phyloP scores from a whole-genome alignment of 2,113 vertebrate species.

The Podarcis raffonei region DNA sequence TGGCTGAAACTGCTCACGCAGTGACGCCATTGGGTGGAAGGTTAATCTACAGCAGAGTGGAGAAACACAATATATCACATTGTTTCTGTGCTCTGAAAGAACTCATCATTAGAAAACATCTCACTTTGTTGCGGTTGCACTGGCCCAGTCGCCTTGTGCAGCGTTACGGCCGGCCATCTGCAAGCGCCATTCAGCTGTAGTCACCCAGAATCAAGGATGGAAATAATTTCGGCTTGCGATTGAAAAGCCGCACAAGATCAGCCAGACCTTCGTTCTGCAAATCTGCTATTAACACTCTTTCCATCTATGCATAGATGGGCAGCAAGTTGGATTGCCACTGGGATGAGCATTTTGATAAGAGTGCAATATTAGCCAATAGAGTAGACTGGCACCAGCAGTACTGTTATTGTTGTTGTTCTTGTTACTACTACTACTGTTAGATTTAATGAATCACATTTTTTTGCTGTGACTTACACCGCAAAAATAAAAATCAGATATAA shows the following conservation, averaged over 20 bases:
- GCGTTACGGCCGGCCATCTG: not conserved
- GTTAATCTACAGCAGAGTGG: constrained; percentile 28
- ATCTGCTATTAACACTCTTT: not conserved
- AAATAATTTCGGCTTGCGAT: not conserved
- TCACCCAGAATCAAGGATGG: not conserved
- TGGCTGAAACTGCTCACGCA: constrained; percentile 4
- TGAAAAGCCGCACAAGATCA: not conserved
- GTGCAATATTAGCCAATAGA: too few relatives aligned
- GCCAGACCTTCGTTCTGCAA: not conserved
- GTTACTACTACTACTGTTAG: too few relatives aligned
- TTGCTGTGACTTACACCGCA: too few relatives aligned
- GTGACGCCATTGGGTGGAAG: constrained; percentile 7
- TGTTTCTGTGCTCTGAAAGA: constrained; percentile 11
- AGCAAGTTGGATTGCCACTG: too few relatives aligned
- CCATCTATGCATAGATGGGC: not conserved
- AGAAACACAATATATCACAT: constrained; percentile 30
- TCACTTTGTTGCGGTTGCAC: not conserved
- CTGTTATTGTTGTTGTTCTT: too few relatives aligned
- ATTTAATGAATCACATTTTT: too few relatives aligned
- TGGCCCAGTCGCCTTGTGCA: not conserved
- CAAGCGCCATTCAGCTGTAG: not conserved
- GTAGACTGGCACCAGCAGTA: too few relatives aligned
- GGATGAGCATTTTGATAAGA: too few relatives aligned
- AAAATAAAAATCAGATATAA: too few relatives aligned
- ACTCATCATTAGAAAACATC: constrained; percentile 34